Evolutionary conservation across 2,888 invertebrate species (phyloP).

Genomic region (Sicus ferrugineus): DNA sequence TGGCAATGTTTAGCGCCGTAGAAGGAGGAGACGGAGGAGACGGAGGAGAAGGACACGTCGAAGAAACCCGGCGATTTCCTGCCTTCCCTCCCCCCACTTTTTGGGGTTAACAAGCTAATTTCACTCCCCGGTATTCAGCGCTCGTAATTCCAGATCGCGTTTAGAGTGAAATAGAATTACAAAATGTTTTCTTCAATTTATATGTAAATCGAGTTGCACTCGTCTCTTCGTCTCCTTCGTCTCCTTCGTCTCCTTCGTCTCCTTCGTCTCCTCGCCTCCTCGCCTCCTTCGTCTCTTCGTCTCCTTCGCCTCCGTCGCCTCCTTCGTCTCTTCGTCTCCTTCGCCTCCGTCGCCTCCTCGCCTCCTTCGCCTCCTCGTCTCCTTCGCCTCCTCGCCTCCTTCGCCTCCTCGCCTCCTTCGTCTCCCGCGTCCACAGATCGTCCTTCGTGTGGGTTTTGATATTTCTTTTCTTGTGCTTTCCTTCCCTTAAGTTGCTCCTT

Average conservation of each 20-base stretch:
- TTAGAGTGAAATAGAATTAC: background rate
- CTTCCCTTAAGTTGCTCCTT: too few relatives aligned
- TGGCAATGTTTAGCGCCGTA: too few relatives aligned
- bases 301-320: background rate
- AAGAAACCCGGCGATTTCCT: background rate
- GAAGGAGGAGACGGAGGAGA: background rate
- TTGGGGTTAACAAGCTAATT: constrained; percentile 14
- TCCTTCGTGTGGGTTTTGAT: too few relatives aligned
- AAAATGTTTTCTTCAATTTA: constrained; percentile 21
- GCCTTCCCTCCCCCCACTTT: background rate
- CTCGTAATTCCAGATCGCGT: background rate
- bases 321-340: too few relatives aligned
- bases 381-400: background rate
- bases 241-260: background rate
- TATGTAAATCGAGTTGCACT: constrained; percentile 15
- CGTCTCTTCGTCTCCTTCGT: background rate
- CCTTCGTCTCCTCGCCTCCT: background rate
- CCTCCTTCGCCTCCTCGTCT: background rate
- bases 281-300: background rate
- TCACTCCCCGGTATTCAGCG: background rate
- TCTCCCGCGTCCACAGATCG: background rate
- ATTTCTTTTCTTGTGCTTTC: too few relatives aligned
- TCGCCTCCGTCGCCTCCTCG: background rate
- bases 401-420: background rate
- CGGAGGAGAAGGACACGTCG: background rate